Evolutionary conservation across 1,140 invertebrate genomes (phyloP).

Genomic region (Orussus abietinus): DNA sequence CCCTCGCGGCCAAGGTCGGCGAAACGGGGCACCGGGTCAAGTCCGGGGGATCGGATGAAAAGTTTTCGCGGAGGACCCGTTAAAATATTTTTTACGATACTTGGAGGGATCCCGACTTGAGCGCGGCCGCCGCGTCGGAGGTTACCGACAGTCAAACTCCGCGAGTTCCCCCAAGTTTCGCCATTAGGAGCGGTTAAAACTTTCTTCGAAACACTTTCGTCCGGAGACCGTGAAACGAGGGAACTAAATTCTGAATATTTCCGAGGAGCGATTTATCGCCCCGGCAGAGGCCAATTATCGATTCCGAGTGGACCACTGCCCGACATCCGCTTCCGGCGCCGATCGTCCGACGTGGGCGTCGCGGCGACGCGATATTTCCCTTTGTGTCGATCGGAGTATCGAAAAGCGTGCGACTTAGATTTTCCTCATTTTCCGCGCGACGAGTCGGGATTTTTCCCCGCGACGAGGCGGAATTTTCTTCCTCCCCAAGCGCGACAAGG

Average conservation of each 20-base stretch:
- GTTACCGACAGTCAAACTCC: slow-evolving; percentile 43
- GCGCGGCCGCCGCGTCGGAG: slow-evolving; percentile 27
- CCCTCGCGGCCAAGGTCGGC: slow-evolving; percentile 5
- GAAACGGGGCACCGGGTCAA: slow-evolving; percentile 20
- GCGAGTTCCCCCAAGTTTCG: slow-evolving; percentile 45
- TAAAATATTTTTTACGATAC: slow-evolving; percentile 39
- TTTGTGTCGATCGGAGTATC: too few relatives aligned
- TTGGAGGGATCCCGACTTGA: slow-evolving; percentile 15
- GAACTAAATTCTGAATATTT: slow-evolving; percentile 42
- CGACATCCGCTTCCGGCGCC: too few relatives aligned
- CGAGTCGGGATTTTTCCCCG: too few relatives aligned
- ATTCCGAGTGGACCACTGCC: too few relatives aligned
- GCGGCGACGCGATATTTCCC: too few relatives aligned
- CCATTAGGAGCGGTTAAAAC: slow-evolving; percentile 52
- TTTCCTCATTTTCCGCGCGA: too few relatives aligned
- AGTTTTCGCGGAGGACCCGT: slow-evolving; percentile 21
- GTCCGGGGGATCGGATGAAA: slow-evolving; percentile 21
- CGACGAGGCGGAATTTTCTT: too few relatives aligned
- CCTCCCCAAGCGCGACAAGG: too few relatives aligned
- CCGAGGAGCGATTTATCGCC: background rate
- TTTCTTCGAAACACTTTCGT: slow-evolving; percentile 53
- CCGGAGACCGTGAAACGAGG: slow-evolving; percentile 48
- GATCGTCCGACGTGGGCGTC: too few relatives aligned
- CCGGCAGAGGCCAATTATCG: too few relatives aligned
- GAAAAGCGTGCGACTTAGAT: too few relatives aligned